A percentile compares a stretch with the other conserved stretches of the same genome.
These are phyloP conservation scores for Tricholauxania praeusta DNA, from an alignment of 2,888 invertebrate species.

Conservation along the genomic window DNA sequence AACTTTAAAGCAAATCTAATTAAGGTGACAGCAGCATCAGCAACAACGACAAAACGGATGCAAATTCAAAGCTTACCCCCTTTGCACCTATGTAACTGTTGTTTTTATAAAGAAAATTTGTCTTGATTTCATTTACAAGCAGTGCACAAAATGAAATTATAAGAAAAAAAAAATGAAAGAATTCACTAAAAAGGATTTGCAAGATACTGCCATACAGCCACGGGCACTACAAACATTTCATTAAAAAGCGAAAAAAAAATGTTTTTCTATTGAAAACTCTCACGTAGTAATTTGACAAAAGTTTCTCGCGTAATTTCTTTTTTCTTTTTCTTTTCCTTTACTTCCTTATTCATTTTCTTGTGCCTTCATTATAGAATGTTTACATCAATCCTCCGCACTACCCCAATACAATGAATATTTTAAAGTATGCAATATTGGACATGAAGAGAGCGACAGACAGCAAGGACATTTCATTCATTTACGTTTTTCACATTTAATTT, in stretches of 20 bases:
- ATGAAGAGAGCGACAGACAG: constrained; percentile 1
- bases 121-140: constrained; percentile 14
- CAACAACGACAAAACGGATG: too few species aligned
- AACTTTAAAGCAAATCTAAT: constrained; percentile 1
- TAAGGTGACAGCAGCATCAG: not conserved
- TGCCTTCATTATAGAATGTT: too few species aligned
- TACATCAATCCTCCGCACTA: not conserved
- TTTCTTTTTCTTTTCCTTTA: not conserved
- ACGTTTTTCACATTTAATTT: constrained; percentile 25
- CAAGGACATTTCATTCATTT: constrained; percentile 5
- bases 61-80: not conserved
- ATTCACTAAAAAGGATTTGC: constrained; percentile 1
- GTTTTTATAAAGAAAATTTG: constrained; percentile 13
- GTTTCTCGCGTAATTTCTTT: not conserved
- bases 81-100: not conserved
- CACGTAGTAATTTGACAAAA: constrained; percentile 24
- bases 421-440: constrained; percentile 9
- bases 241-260: constrained; percentile 4
- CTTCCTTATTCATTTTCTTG: not conserved
- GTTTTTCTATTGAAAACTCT: constrained; percentile 22
- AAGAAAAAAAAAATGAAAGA: not conserved
- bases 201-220: not conserved
- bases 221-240: not conserved
- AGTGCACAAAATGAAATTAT: constrained; percentile 7
- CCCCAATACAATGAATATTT: not conserved